These are phyloP conservation scores for Pteruthius melanotis DNA, from an alignment of 2,113 vertebrate genomes.

Conservation along the genomic window DNA sequence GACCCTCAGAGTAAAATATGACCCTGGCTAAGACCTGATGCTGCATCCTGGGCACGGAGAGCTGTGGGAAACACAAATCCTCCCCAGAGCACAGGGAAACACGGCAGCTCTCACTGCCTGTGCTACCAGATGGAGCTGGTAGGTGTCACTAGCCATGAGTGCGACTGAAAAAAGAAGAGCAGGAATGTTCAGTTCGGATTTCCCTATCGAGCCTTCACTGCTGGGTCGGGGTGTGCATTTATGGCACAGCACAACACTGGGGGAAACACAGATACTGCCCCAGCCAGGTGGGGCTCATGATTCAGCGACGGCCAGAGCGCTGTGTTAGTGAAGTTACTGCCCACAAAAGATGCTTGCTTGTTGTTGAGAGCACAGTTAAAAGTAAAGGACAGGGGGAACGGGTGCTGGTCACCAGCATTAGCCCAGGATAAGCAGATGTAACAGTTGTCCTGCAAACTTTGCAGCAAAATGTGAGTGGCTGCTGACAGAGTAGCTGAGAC, in stretches of 20 bases:
- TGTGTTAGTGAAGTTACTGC: neutral
- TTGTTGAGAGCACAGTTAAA: neutral
- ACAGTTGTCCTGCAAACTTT: neutral
- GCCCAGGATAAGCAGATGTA: neutral
- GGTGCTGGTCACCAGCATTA: neutral
- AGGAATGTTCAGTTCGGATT: neutral
- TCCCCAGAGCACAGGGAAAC: rapidly evolving
- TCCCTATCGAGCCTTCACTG: neutral
- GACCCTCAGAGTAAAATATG: neutral
- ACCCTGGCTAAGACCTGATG: neutral
- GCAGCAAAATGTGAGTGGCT: neutral
- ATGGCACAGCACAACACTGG: neutral
- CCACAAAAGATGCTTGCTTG: neutral
- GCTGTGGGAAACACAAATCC: neutral
- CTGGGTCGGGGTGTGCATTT: neutral
- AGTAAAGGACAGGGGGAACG: too few relatives aligned
- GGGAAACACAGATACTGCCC: neutral
- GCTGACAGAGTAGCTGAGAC: neutral
- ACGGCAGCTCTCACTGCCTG: neutral
- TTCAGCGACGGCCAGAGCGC: rapidly evolving
- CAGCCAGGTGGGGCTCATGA: neutral
- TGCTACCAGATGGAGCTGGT: neutral
- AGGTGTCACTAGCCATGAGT: neutral
- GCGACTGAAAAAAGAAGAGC: neutral
- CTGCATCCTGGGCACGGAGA: rapidly evolving